Base-by-base conservation (phyloP, 2,797 vertebrate species). In the Fistularia tabacaria region DNA sequence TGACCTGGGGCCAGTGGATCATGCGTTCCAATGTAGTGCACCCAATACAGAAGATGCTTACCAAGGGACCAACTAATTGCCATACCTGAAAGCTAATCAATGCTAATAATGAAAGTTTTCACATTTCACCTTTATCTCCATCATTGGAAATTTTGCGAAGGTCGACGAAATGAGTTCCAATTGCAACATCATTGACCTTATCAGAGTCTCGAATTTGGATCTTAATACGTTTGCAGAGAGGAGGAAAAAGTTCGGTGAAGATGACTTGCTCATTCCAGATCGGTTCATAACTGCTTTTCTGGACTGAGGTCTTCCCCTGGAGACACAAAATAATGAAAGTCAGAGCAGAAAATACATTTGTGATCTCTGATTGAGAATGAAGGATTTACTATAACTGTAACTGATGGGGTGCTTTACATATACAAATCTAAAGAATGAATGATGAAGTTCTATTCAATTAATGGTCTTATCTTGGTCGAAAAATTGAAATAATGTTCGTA, bases 151-250 rank as follows among this genome's bases (percentile, higher is more conserved):
- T 92, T 84, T 98, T 99, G 62, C 93, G 86, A 8, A 99, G 76
- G 64, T 99, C 96, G 2, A 99, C 93, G 80, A 98, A 98, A 53
- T 99, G 96, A 10, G 95, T 98, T 59, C 97, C 96, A 0, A 99
- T 94, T 74, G 96, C 96, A 59, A 98, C 92, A 0, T 99, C 96
- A 0, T 98, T 99, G 81, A 98, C 97, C 80, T 99, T 99, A 83
- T 99, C 97, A 0, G 95, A 95, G 77, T 99, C 97, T 4, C 96
- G 92, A 72, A 99, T 95, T 85, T 99, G 97, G 66, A 99, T 63
- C 76, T 98, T 99, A 71, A 99, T 88, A 58, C 96, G 86, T 49
- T 94, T 95, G 86, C 97, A 99, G 64, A 99, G 88, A 0, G 96
- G 96, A 3, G 97, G 97, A 64, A 99, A 99, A 69, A 98, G 93